These are phyloP conservation scores for Coelinius sp. DNA, from an alignment of 2,888 invertebrate genomes.

Conservation along the genomic window DNA sequence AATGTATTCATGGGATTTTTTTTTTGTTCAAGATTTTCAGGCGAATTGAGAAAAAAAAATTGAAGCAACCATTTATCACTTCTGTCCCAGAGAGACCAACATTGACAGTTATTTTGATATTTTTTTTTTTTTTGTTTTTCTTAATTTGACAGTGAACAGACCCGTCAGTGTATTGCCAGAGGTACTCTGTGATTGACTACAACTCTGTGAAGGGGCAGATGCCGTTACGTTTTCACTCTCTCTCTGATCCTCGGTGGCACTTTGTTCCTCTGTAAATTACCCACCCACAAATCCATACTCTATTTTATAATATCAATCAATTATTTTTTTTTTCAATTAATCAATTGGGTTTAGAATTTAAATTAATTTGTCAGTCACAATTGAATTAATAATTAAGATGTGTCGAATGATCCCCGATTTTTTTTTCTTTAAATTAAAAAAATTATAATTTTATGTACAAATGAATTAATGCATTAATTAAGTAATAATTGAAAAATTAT, in stretches of 20 bases:
- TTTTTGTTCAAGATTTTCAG: neutral
- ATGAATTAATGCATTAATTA: too few relatives aligned
- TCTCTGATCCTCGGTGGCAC: constrained; percentile 66
- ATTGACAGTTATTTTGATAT: neutral
- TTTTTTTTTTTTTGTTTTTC: constrained; percentile 45
- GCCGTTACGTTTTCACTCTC: constrained; percentile 66
- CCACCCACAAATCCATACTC: constrained; percentile 59
- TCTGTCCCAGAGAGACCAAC: neutral
- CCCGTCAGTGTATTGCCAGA: constrained; percentile 69
- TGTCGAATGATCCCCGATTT: too few relatives aligned
- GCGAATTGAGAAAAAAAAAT: neutral
- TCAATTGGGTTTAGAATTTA: too few relatives aligned
- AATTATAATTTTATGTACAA: too few relatives aligned
- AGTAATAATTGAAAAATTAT: too few relatives aligned
- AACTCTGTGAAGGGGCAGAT: constrained; percentile 64
- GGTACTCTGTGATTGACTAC: constrained; percentile 69
- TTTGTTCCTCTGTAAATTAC: constrained; percentile 70
- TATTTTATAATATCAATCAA: neutral
- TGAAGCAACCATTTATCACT: neutral
- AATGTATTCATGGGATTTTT: neutral
- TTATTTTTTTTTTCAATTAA: too few relatives aligned
- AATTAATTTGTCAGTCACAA: too few relatives aligned
- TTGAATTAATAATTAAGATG: too few relatives aligned
- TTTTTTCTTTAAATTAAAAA: too few relatives aligned
- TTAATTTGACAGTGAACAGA: constrained; percentile 65